phyloP scores from a whole-genome alignment of 2,797 vertebrate genomes.

The Todus mexicanus region DNA sequence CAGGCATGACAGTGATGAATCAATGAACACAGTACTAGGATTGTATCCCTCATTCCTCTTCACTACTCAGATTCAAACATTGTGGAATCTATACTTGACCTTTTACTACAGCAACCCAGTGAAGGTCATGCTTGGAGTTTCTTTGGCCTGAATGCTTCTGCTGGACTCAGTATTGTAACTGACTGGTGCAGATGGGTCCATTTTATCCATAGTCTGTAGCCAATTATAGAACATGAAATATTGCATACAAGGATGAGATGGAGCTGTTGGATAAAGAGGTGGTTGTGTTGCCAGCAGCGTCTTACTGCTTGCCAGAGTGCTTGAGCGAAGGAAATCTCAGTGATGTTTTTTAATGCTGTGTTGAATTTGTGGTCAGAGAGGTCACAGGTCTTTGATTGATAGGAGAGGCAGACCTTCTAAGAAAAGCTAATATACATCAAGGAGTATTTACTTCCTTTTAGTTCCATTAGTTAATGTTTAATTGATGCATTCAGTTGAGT shows the following conservation, averaged over 20 bases:
- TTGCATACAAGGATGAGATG: background rate
- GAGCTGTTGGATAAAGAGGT: background rate
- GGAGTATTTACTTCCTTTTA: constrained; percentile 34
- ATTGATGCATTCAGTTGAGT: constrained; percentile 33
- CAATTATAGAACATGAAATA: background rate
- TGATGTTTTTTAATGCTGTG: background rate
- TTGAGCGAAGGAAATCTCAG: constrained; percentile 8
- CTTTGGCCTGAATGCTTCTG: background rate
- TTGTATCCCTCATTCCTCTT: background rate
- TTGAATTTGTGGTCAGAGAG: background rate
- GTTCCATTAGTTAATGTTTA: constrained; percentile 58
- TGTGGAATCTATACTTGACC: background rate
- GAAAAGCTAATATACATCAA: constrained; percentile 50
- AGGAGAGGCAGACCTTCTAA: constrained; percentile 31
- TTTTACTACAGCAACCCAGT: background rate
- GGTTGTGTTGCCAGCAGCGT: background rate
- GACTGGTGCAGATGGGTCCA: background rate
- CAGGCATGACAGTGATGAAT: background rate
- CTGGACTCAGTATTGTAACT: background rate
- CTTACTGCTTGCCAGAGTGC: background rate
- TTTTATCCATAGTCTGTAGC: background rate
- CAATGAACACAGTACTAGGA: too few relatives aligned
- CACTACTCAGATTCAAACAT: background rate
- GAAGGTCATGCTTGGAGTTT: background rate
- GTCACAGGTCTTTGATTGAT: constrained; percentile 2